Evolutionary conservation across 2,888 invertebrate genomes (phyloP).

Genomic region (Platynereis dumerilii): DNA sequence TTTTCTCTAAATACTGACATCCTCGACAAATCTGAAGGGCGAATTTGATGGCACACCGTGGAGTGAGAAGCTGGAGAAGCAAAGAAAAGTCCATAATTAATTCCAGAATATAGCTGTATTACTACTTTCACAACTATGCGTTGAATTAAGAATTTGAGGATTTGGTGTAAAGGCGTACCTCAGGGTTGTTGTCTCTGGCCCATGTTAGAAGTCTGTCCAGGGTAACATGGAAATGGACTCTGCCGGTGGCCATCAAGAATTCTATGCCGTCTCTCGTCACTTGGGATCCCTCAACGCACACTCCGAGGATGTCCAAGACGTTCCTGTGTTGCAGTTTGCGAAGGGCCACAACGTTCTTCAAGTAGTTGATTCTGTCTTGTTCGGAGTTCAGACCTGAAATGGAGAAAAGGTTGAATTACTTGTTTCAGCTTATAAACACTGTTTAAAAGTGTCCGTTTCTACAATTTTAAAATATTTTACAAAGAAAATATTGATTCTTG

Average conservation of each 20-base stretch:
- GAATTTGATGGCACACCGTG: slow-evolving; percentile 21
- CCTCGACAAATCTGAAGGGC: slow-evolving; percentile 26
- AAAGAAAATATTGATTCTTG: too few relatives aligned
- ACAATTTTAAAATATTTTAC: too few relatives aligned
- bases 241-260: slow-evolving; percentile 17
- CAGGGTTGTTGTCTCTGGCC: slow-evolving; percentile 29
- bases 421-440: too few relatives aligned
- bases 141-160: too few relatives aligned
- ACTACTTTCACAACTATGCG: neutral
- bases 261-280: slow-evolving; percentile 26
- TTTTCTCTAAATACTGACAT: slow-evolving; percentile 19
- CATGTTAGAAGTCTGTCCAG: slow-evolving; percentile 24
- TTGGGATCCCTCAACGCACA: slow-evolving; percentile 28
- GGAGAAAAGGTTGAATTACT: neutral
- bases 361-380: neutral
- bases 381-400: slow-evolving; percentile 9
- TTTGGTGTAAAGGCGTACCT: slow-evolving; percentile 14
- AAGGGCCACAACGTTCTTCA: slow-evolving; percentile 10
- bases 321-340: slow-evolving; percentile 15
- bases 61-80: slow-evolving; percentile 24
- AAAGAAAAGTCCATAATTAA: neutral
- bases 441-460: too few relatives aligned
- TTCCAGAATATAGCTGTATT: neutral
- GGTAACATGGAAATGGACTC: slow-evolving; percentile 28
- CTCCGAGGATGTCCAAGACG: slow-evolving; percentile 7